Evolutionary conservation across 2,113 vertebrate genomes (phyloP).

Genomic region (Sorex fumeus): DNA sequence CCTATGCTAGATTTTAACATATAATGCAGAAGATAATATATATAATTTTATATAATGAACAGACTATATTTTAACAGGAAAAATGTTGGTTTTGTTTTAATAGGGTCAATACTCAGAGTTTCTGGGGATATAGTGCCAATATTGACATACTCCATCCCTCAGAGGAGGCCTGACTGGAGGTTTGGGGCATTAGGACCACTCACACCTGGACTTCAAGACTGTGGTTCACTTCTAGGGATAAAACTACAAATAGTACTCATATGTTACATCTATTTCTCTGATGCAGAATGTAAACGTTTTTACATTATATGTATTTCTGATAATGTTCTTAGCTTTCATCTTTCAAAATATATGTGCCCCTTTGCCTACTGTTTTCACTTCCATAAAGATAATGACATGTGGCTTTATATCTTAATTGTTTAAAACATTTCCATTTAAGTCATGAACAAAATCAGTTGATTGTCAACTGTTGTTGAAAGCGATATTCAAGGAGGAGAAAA

Average conservation of each 20-base stretch:
- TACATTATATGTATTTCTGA: not conserved
- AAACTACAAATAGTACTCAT: too few species aligned
- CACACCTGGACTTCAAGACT: too few species aligned
- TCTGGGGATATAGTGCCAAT: too few species aligned
- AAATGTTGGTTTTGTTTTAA: too few species aligned
- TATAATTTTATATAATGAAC: not conserved
- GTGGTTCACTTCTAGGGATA: too few species aligned
- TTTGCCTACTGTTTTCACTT: not conserved
- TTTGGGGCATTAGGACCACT: too few species aligned
- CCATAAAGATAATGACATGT: not conserved
- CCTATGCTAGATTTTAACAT: not conserved
- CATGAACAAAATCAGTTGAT: not conserved
- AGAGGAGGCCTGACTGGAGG: too few species aligned
- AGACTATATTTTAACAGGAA: too few species aligned
- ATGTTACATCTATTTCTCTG: too few species aligned
- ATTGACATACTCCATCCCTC: too few species aligned
- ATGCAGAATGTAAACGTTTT: not conserved
- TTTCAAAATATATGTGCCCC: not conserved
- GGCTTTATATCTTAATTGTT: not conserved
- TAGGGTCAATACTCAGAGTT: too few species aligned
- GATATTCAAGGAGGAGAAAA: too few species aligned
- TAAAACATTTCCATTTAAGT: slow-evolving; percentile 14
- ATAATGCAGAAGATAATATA: not conserved
- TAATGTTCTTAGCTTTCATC: not conserved
- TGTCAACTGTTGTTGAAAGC: not conserved